phyloP scores from a whole-genome alignment of 2,888 invertebrate genomes.

The Neuroscelio doddi region DNA sequence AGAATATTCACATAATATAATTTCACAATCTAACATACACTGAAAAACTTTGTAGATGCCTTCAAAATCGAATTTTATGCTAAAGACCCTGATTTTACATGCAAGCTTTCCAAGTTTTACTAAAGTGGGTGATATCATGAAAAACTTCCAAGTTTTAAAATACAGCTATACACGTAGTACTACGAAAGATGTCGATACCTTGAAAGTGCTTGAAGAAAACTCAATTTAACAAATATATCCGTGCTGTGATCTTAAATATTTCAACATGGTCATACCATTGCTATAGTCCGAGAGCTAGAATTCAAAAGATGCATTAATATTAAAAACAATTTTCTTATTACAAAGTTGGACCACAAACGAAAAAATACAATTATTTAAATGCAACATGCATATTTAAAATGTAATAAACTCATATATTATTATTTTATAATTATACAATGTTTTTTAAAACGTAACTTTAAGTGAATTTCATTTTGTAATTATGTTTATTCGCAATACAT shows the following conservation, averaged over 20 bases:
- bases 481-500: no score
- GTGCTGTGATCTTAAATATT: slow-evolving; percentile 9
- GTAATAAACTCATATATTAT: no score
- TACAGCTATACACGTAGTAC: not conserved
- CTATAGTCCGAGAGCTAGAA: not conserved
- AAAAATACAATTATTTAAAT: no score
- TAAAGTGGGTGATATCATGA: slow-evolving; percentile 18
- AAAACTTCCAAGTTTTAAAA: slow-evolving; percentile 14
- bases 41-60: slow-evolving; percentile 13
- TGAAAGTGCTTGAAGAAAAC: slow-evolving; percentile 15
- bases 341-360: no score
- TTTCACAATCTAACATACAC: slow-evolving; percentile 12
- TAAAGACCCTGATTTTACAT: slow-evolving; percentile 27
- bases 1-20: slow-evolving; percentile 18
- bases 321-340: not conserved
- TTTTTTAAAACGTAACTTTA: no score
- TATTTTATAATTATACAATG: no score
- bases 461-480: no score
- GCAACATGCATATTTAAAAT: no score
- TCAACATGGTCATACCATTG: not conserved
- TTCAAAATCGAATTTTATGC: slow-evolving; percentile 26
- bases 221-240: slow-evolving; percentile 15
- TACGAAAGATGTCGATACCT: slow-evolving; percentile 1
- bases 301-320: not conserved
- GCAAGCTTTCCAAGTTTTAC: slow-evolving; percentile 19